Evolutionary conservation across 92 coral and sea anemone genomes (phyloP), one percentile per base, ranked within the genome.

Genomic region (Isaurus tuberculatus): DNA sequence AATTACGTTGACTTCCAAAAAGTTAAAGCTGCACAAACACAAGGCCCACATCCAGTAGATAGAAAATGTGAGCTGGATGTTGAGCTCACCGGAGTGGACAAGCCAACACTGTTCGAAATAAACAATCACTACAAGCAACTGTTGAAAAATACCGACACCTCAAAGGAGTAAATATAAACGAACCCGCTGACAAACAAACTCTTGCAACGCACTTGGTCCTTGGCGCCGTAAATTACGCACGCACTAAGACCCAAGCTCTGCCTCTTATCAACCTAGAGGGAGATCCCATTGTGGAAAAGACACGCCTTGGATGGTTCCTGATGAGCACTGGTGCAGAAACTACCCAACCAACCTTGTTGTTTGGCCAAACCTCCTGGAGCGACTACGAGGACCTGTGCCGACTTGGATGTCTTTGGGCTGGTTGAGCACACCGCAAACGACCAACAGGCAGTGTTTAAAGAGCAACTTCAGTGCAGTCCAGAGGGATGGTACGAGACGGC

Each of bases 401-500:
- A 23, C 43, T n/a, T 81, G 15, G 85, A 81, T 51, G 85, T 81
- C 22, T 23, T 65, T 27, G 85, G 86, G 1, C 86, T 81, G 26
- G 25, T 28, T 23, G 86, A 81, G 55, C 23, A 34, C 64, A 27
- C 75, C 1, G 79, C 67, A 63, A 53, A 68, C 65, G 79, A 68
- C 58, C 86, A 81, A 65, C 23, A 26, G 36, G 65, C 53, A 8
- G 86, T 67, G 30, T 81, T 81, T 74, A 81, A 81, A 64, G 78
- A 81, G 34, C 86, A 81, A 20, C 63, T 81, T 32, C n/a, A 33
- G 25, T 61, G 78, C 16, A 44, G 42, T 31, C 19, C 65, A 33
- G 79, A 81, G 26, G 85, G 78, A 37, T 81, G 85, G 85, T 81
- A 81, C 43, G 78, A 81, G 26, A 81, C 85, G 10, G 75, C 73